Conservation (phyloP, 2,888 invertebrate species). For the Leptinotarsa tumamoca region DNA sequence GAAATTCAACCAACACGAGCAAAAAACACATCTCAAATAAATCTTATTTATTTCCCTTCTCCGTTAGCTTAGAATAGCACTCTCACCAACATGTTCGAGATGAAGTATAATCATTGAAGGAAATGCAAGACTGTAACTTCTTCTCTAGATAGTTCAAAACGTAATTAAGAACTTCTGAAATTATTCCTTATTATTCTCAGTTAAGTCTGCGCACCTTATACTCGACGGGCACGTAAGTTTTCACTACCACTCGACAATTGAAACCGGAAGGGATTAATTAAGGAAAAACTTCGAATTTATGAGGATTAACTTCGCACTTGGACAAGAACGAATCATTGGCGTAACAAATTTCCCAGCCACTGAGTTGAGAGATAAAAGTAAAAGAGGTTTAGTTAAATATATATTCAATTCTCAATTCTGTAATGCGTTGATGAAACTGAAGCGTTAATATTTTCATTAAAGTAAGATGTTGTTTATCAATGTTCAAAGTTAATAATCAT, state of each 20-base stretch:
- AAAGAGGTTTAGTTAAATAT: too few relatives aligned
- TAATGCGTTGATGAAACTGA: too few relatives aligned
- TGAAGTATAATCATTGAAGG: constrained; percentile 27
- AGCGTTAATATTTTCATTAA: too few relatives aligned
- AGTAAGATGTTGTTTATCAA: too few relatives aligned
- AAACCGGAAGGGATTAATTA: constrained; percentile 32
- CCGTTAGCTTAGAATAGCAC: not conserved
- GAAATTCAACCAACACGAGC: not conserved
- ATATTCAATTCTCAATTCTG: too few relatives aligned
- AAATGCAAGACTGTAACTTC: constrained; percentile 38
- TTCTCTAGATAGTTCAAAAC: constrained; percentile 31
- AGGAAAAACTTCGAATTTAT: constrained; percentile 31
- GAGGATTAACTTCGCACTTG: constrained; percentile 26
- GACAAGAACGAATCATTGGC: constrained; percentile 7
- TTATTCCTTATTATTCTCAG: constrained; percentile 41
- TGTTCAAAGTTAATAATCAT: too few relatives aligned
- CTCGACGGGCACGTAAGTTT: constrained; percentile 33
- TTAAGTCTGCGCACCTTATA: constrained; percentile 30
- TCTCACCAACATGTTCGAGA: not conserved
- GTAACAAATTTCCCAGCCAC: not conserved
- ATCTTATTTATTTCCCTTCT: not conserved
- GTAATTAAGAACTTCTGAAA: constrained; percentile 41
- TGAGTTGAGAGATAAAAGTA: too few relatives aligned
- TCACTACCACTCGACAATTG: constrained; percentile 25
- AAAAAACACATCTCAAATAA: not conserved